Evolutionary conservation across 2,113 vertebrate species (phyloP).

Genomic region (Sphaerodactylus townsendi): DNA sequence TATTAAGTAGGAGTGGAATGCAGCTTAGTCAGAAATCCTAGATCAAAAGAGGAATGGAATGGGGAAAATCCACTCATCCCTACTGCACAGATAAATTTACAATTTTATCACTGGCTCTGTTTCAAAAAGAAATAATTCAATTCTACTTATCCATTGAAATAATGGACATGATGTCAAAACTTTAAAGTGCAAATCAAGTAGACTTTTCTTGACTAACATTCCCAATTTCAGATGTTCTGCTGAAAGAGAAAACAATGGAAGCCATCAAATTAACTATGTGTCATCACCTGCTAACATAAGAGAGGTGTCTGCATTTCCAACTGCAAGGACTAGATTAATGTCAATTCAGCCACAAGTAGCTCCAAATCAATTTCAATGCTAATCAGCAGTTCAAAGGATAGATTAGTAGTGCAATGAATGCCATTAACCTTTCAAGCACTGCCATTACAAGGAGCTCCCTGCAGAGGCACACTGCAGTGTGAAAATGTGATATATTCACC

Average conservation of each 20-base stretch:
- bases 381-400: conserved; percentile 75
- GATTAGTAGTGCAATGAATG: conserved; percentile 66
- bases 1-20: too few species aligned
- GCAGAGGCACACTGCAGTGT: conserved; percentile 41
- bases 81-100: background rate
- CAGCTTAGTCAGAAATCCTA: background rate
- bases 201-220: conserved; percentile 37
- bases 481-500: conserved; percentile 40
- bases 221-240: conserved; percentile 40
- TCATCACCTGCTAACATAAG: conserved; percentile 68
- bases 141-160: conserved; percentile 29
- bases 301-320: conserved; percentile 69
- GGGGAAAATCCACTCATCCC: too few species aligned
- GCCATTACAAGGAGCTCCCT: conserved; percentile 47
- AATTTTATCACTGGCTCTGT: background rate
- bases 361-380: conserved; percentile 77
- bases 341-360: conserved; percentile 66
- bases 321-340: conserved; percentile 72
- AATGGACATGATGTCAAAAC: background rate
- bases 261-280: conserved; percentile 64
- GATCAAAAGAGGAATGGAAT: background rate
- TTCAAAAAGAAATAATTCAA: background rate
- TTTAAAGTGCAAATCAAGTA: conserved; percentile 35
- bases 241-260: conserved; percentile 57
- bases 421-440: conserved; percentile 69